phyloP scores from a whole-genome alignment of 2,797 vertebrate species.

The Gymnoscopelus microlampas region DNA sequence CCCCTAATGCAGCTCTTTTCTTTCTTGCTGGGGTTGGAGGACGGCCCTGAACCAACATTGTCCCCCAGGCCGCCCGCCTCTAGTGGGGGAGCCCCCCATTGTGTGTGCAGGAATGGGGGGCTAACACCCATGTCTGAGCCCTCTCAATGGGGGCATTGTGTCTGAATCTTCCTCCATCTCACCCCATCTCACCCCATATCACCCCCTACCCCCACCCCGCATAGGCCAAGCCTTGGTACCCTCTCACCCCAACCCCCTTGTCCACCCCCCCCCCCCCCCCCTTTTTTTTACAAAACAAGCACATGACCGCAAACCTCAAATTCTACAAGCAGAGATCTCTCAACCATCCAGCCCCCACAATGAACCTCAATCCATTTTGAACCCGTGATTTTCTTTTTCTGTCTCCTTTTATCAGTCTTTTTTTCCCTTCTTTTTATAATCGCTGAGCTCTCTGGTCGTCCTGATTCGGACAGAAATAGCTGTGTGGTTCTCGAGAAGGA shows the following conservation, averaged over 20 bases:
- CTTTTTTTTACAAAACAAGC: constrained; percentile 58
- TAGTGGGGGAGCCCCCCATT: constrained; percentile 78
- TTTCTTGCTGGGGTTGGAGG: constrained; percentile 66
- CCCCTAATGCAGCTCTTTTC: constrained; percentile 78
- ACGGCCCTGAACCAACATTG: constrained; percentile 82
- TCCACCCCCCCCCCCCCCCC: constrained; percentile 17
- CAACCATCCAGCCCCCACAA: constrained; percentile 22
- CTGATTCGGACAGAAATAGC: constrained; percentile 41
- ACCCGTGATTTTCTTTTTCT: constrained; percentile 24
- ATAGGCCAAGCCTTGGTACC: constrained; percentile 45
- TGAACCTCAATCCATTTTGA: constrained; percentile 29
- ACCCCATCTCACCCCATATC: constrained; percentile 55
- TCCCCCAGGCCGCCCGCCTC: constrained; percentile 71
- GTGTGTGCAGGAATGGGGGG: constrained; percentile 81
- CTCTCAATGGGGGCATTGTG: constrained; percentile 85
- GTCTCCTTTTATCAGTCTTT: constrained; percentile 11
- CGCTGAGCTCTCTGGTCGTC: constrained; percentile 31
- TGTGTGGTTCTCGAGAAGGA: constrained; percentile 40
- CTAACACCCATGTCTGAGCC: constrained; percentile 81
- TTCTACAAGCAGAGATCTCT: constrained; percentile 35
- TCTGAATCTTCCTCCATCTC: constrained; percentile 78
- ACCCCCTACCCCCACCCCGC: constrained; percentile 51
- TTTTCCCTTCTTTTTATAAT: constrained; percentile 28
- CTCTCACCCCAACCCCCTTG: constrained; percentile 17
- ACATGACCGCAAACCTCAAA: constrained; percentile 45